A percentile compares a stretch with the other conserved stretches of the same genome.
These are phyloP conservation scores for Dasypolia templi DNA, from an alignment of 2,888 invertebrate genomes.

Conservation along the genomic window DNA sequence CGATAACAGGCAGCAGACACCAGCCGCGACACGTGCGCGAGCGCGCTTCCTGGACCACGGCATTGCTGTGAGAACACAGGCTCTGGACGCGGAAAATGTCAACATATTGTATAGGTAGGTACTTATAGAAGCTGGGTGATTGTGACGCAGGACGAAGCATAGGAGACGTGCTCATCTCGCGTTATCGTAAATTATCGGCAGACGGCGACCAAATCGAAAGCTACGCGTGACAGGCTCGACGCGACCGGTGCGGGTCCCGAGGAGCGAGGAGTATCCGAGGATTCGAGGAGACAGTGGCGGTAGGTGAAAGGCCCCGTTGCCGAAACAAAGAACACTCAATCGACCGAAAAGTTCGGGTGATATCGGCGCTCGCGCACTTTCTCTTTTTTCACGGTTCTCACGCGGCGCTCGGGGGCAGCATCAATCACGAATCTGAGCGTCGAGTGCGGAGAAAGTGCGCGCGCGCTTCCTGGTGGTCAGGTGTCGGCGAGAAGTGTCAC, in stretches of 20 bases:
- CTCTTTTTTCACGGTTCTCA: slow-evolving; percentile 80
- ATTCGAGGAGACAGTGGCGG: slow-evolving; percentile 36
- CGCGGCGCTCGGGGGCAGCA: slow-evolving; percentile 67
- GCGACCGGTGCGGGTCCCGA: background rate
- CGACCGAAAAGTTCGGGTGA: slow-evolving; percentile 80
- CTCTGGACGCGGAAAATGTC: slow-evolving; percentile 33
- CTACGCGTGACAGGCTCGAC: slow-evolving; percentile 17
- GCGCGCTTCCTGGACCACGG: slow-evolving; percentile 37
- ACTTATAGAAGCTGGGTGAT: slow-evolving; percentile 15
- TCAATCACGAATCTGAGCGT: slow-evolving; percentile 66
- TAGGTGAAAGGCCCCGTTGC: slow-evolving; percentile 76
- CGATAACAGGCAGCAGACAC: slow-evolving; percentile 56
- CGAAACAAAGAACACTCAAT: slow-evolving; percentile 83
- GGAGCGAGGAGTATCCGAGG: slow-evolving; percentile 6
- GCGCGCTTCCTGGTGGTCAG: slow-evolving; percentile 68
- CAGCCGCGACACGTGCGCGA: slow-evolving; percentile 53
- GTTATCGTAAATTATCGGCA: slow-evolving; percentile 64
- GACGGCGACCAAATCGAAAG: slow-evolving; percentile 46
- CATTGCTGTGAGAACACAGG: slow-evolving; percentile 9
- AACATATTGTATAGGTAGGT: slow-evolving; percentile 15
- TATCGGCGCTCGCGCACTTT: slow-evolving; percentile 84
- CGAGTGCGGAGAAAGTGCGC: slow-evolving; percentile 79
- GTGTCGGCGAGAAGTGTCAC: slow-evolving; percentile 72
- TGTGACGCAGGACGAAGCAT: slow-evolving; percentile 46
- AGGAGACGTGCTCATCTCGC: slow-evolving; percentile 46